Conservation (phyloP, 2,113 vertebrate species). For the Pantherophis guttatus region DNA sequence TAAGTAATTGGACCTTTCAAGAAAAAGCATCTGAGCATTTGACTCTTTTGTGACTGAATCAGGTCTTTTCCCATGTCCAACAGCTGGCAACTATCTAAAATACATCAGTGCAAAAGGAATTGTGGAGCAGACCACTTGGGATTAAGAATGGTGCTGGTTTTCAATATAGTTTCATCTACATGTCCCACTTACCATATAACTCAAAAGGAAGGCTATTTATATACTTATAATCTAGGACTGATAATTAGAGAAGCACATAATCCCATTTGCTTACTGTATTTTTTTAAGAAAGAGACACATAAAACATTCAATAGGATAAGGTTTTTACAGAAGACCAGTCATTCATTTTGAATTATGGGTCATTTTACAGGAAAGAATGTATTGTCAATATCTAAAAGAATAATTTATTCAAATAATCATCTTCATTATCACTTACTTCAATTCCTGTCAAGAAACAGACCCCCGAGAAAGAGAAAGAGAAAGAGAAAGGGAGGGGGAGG, state of each 20-base stretch:
- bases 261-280: background rate
- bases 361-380: background rate
- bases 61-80: background rate
- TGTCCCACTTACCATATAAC: background rate
- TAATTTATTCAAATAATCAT: background rate
- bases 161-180: background rate
- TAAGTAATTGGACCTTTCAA: background rate
- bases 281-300: background rate
- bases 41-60: background rate
- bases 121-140: background rate
- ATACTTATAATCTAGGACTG: background rate
- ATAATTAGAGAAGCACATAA: background rate
- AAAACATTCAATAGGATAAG: background rate
- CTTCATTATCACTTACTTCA: background rate
- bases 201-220: background rate
- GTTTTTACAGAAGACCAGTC: background rate
- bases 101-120: background rate
- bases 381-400: background rate
- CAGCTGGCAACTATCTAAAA: background rate
- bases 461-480: background rate
- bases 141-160: background rate
- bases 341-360: background rate
- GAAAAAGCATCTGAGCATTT: background rate
- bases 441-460: background rate
- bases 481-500: too few relatives aligned